A percentile compares a stretch with the other conserved stretches of the same genome.
Evolutionary conservation across 2,888 invertebrate species (phyloP).

Genomic region (Xanthostigma xanthostigma): DNA sequence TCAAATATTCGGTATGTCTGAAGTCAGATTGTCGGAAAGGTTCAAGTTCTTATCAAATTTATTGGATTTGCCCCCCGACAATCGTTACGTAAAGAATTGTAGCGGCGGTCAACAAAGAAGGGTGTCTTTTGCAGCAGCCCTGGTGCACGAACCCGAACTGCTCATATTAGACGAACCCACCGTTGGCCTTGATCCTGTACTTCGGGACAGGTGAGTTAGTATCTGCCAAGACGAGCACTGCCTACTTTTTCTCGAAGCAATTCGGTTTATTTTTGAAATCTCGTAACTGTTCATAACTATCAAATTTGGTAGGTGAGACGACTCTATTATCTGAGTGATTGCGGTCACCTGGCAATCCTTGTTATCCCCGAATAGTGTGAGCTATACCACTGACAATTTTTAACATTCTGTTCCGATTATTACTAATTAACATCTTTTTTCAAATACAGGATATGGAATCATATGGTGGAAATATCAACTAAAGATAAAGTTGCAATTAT

Average conservation of each 20-base stretch:
- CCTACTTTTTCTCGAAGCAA: too few relatives aligned
- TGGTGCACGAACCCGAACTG: constrained; percentile 77
- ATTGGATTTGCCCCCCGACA: constrained; percentile 58
- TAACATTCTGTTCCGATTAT: too few relatives aligned
- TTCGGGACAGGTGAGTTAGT: constrained; percentile 55
- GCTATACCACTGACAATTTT: too few relatives aligned
- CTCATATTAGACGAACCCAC: constrained; percentile 87
- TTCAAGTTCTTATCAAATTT: constrained; percentile 53
- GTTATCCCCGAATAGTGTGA: too few relatives aligned
- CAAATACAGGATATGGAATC: constrained; percentile 67
- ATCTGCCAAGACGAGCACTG: too few relatives aligned
- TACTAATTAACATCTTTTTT: constrained; percentile 26
- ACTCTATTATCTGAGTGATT: too few relatives aligned
- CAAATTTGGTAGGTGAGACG: too few relatives aligned
- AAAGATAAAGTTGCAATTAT: constrained; percentile 63
- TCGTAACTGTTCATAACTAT: too few relatives aligned
- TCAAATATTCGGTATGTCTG: constrained; percentile 62
- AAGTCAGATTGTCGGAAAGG: constrained; percentile 45
- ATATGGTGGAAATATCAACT: constrained; percentile 56
- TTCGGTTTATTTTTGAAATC: too few relatives aligned
- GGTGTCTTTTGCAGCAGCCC: constrained; percentile 75
- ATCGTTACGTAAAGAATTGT: constrained; percentile 48
- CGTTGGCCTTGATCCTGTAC: constrained; percentile 79
- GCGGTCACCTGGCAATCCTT: too few relatives aligned
- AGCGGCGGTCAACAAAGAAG: constrained; percentile 86